These are phyloP conservation scores for Noctua pronuba DNA, from an alignment of 2,888 invertebrate species.

Conservation along the genomic window DNA sequence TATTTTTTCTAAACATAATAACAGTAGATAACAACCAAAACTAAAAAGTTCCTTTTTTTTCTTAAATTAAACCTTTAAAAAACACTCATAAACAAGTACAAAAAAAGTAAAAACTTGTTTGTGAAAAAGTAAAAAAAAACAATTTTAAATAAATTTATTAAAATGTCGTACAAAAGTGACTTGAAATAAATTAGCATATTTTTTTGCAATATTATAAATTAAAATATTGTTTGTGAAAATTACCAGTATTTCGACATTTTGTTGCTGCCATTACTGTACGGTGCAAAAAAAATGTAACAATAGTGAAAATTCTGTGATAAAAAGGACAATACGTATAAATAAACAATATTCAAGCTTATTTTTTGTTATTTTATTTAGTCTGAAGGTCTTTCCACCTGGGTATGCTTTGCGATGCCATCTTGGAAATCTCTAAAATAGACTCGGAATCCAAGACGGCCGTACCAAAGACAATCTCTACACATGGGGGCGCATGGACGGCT, in stretches of 20 bases:
- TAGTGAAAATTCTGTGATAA: constrained; percentile 73
- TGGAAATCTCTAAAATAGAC: too few relatives aligned
- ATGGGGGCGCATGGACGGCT: too few relatives aligned
- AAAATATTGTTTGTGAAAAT: constrained; percentile 27
- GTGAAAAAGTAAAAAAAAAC: not conserved
- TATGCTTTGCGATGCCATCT: too few relatives aligned
- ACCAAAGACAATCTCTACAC: too few relatives aligned
- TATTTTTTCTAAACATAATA: constrained; percentile 23
- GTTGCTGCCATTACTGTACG: constrained; percentile 46
- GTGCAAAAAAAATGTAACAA: constrained; percentile 65
- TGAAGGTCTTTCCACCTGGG: too few relatives aligned
- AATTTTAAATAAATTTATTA: not conserved
- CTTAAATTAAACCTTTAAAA: not conserved
- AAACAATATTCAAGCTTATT: constrained; percentile 54
- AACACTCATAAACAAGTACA: not conserved
- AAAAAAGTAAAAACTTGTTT: not conserved
- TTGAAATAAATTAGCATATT: constrained; percentile 27
- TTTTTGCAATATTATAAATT: not conserved
- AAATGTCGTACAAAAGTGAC: constrained; percentile 6
- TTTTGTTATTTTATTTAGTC: not conserved
- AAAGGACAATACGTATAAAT: constrained; percentile 59
- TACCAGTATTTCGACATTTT: constrained; percentile 44
- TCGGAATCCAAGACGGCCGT: too few relatives aligned
- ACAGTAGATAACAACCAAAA: not conserved
- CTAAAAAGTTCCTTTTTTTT: not conserved